phyloP scores from a whole-genome alignment of 1,140 invertebrate genomes.

The Uloborus diversus region DNA sequence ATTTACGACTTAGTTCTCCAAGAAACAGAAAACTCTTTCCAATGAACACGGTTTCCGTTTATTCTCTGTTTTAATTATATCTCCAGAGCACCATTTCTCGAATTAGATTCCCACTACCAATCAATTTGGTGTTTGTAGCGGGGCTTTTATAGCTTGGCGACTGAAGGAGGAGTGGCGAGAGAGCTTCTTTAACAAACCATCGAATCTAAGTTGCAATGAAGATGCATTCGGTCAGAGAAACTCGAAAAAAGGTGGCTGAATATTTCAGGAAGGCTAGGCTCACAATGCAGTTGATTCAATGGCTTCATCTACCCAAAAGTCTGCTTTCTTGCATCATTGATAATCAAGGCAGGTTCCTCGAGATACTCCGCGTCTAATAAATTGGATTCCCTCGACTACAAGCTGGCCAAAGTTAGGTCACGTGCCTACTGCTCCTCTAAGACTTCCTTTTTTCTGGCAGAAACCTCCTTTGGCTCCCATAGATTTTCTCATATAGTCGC shows the following conservation, averaged over 20 bases:
- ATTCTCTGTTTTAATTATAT: too few species aligned
- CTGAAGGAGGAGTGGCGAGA: too few species aligned
- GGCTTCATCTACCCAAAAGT: constrained; percentile 48
- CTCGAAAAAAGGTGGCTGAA: constrained; percentile 26
- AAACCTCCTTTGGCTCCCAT: constrained; percentile 1
- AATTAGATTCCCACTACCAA: too few species aligned
- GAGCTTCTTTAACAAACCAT: constrained; percentile 3
- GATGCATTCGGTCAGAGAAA: constrained; percentile 13
- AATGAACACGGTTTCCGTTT: too few species aligned
- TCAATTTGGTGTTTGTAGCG: too few species aligned
- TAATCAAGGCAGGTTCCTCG: constrained; percentile 31
- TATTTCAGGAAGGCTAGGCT: constrained; percentile 41
- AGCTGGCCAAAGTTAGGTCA: constrained; percentile 36
- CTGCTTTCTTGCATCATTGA: constrained; percentile 44
- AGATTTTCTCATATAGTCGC: not conserved
- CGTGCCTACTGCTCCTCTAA: constrained; percentile 24
- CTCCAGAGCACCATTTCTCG: too few species aligned
- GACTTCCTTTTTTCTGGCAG: constrained; percentile 8
- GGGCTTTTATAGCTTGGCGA: too few species aligned
- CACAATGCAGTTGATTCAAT: constrained; percentile 47
- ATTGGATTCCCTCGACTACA: constrained; percentile 43
- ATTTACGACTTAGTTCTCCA: too few species aligned
- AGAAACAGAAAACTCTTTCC: too few species aligned
- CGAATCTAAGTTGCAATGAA: constrained; percentile 23
- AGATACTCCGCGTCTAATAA: constrained; percentile 41